These are phyloP conservation scores for Trachelipus rathkii DNA, from an alignment of 1,140 invertebrate species.

Conservation along the genomic window DNA sequence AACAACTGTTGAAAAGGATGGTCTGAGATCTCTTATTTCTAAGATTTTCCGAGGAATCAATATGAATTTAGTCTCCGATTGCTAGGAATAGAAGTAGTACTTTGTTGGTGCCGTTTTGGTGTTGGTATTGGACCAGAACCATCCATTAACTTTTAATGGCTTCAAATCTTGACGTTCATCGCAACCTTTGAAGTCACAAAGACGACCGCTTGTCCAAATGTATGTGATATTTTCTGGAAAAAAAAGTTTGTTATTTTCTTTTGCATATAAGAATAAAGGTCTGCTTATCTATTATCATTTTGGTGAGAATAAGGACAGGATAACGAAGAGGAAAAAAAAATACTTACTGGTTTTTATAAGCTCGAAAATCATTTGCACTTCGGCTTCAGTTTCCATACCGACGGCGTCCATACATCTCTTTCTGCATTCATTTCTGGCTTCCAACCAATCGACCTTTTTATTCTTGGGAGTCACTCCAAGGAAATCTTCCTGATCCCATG, in stretches of 20 bases:
- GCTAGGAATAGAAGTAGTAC: no score
- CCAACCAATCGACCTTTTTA: constrained; percentile 80
- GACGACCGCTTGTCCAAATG: constrained; percentile 84
- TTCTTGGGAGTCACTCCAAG: constrained; percentile 52
- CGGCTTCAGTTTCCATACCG: constrained; percentile 79
- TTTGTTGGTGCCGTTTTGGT: constrained; percentile 82
- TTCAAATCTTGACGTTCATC: constrained; percentile 77
- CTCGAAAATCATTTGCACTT: constrained; percentile 81
- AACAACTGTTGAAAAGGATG: no score
- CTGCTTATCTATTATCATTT: no score
- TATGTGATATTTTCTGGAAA: constrained; percentile 75
- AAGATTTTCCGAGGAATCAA: constrained; percentile 64
- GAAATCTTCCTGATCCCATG: constrained; percentile 57
- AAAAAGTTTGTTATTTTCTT: neutral
- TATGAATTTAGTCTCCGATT: no score
- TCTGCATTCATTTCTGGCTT: constrained; percentile 80
- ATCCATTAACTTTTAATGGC: constrained; percentile 76
- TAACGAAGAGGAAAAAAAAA: no score
- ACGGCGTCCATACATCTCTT: constrained; percentile 90
- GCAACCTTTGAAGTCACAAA: constrained; percentile 90
- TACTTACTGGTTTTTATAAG: constrained; percentile 73
- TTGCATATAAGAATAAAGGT: no score
- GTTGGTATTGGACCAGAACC: constrained; percentile 89
- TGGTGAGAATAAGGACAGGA: no score
- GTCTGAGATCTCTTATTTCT: no score